Conservation (phyloP, 2,888 invertebrate species). For the Calliopum simillimum region DNA sequence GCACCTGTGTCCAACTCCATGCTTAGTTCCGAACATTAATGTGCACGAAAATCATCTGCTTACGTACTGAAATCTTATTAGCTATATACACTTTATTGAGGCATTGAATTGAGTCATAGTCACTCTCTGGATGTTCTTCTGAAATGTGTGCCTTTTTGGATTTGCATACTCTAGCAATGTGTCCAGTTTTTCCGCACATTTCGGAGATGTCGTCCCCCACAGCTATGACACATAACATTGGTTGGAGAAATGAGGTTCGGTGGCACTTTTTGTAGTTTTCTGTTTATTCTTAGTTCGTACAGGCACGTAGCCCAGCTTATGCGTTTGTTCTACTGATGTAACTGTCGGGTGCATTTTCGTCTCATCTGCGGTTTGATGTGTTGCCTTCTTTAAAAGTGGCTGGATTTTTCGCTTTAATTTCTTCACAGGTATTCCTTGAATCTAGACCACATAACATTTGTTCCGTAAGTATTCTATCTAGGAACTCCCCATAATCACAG, state of each 20-base stretch:
- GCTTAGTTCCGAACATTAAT: conserved; percentile 26
- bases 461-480: too few species aligned
- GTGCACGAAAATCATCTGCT: conserved; percentile 5
- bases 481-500: conserved; percentile 21
- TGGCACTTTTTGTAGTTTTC: background rate
- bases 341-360: background rate
- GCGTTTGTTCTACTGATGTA: too few species aligned
- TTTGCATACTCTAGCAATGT: conserved; percentile 8
- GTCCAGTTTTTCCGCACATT: background rate
- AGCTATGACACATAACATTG: too few species aligned
- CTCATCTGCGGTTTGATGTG: conserved; percentile 7
- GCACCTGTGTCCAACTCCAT: conserved; percentile 36
- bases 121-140: background rate
- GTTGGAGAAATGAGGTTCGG: conserved; percentile 4
- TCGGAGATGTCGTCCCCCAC: too few species aligned
- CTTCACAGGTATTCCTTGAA: too few species aligned
- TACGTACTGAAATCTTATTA: too few species aligned
- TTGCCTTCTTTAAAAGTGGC: conserved; percentile 16
- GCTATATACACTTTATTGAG: conserved; percentile 7
- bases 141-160: conserved; percentile 1
- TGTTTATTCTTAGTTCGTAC: too few species aligned
- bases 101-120: conserved; percentile 8
- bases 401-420: too few species aligned
- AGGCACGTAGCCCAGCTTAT: conserved; percentile 29
- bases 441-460: too few species aligned